Percentiles rank a stretch among this genome's conserved stretches.
These are phyloP conservation scores for Pogona vitticeps DNA, from an alignment of 2,113 vertebrate genomes.

Conservation along the genomic window DNA sequence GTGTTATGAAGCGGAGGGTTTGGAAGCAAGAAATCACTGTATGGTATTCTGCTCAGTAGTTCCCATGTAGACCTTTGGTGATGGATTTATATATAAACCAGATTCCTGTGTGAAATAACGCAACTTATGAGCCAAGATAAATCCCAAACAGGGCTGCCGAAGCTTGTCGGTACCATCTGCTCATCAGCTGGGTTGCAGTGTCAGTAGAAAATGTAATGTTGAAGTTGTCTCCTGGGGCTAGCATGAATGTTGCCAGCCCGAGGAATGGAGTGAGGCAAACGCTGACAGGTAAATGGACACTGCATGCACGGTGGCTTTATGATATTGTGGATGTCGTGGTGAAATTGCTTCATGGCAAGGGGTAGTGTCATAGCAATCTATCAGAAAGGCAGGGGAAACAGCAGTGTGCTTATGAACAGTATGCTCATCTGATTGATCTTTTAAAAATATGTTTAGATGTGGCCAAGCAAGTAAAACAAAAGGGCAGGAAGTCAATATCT, in stretches of 20 bases:
- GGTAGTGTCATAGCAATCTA: neutral
- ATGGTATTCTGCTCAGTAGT: neutral
- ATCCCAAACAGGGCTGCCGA: constrained; percentile 66
- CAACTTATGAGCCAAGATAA: constrained; percentile 65
- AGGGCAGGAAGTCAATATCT: neutral
- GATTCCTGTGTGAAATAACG: constrained; percentile 67
- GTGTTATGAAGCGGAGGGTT: neutral
- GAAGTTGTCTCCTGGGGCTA: constrained; percentile 46
- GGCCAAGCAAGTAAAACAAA: neutral
- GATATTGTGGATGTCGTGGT: rapidly evolving
- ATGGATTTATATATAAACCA: constrained; percentile 42
- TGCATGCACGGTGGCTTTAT: neutral
- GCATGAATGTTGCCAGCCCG: neutral
- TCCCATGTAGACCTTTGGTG: constrained; percentile 5
- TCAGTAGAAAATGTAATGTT: constrained; percentile 49
- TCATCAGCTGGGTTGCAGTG: constrained; percentile 52
- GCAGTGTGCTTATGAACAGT: too few species aligned
- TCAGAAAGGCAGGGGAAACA: too few species aligned
- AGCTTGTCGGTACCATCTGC: constrained; percentile 68
- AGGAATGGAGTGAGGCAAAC: neutral
- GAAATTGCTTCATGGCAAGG: neutral
- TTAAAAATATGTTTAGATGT: neutral
- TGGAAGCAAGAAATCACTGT: neutral
- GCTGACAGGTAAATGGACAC: neutral
- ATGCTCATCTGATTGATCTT: too few species aligned